Evolutionary conservation across 2,113 vertebrate genomes (phyloP).

Genomic region (Silurus glanis): DNA sequence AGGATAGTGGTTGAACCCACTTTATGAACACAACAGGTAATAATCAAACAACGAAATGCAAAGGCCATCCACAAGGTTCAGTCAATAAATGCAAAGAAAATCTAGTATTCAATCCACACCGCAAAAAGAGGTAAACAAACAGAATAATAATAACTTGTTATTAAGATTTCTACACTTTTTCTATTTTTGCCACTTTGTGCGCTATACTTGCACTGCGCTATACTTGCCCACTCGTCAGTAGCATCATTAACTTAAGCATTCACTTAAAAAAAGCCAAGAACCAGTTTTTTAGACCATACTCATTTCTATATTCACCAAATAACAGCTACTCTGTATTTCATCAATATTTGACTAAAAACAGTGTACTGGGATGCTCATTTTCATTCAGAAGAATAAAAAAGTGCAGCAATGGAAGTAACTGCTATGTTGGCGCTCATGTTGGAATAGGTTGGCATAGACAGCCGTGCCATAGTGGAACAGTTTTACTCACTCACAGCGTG

Average conservation of each 20-base stretch:
- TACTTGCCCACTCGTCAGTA: background rate
- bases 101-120: too few species aligned
- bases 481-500: background rate
- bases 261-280: background rate
- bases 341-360: conserved; percentile 11
- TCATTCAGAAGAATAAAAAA: conserved; percentile 6
- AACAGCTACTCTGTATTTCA: background rate
- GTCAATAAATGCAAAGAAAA: too few species aligned
- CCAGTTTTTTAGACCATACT: background rate
- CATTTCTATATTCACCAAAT: background rate
- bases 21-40: too few species aligned
- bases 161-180: background rate
- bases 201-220: too few species aligned
- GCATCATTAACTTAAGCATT: background rate
- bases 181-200: background rate
- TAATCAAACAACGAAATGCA: too few species aligned
- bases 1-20: too few species aligned
- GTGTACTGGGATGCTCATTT: background rate
- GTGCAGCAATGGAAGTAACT: background rate
- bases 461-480: background rate
- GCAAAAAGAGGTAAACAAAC: too few species aligned
- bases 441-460: background rate
- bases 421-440: background rate
- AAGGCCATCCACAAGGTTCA: too few species aligned
- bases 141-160: too few species aligned